Evolutionary conservation across 1,140 invertebrate genomes (phyloP).

Genomic region (Heliconius eleuchia): DNA sequence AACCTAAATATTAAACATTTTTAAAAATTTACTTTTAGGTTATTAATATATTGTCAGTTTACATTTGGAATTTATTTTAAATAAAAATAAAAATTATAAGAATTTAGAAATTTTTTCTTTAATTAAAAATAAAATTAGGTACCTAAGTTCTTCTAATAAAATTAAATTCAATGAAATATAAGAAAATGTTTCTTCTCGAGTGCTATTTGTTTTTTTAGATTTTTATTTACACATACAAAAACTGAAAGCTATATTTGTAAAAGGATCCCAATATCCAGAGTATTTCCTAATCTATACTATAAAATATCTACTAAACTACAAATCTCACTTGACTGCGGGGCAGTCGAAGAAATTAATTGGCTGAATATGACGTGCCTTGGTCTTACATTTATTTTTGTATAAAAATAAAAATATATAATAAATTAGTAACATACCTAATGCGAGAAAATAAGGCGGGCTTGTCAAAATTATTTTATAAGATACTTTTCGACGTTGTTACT

Average conservation of each 20-base stretch:
- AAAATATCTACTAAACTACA: slow-evolving; percentile 49
- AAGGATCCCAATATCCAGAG: slow-evolving; percentile 8
- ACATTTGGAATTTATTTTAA: neutral
- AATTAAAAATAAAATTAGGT: neutral
- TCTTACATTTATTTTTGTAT: neutral
- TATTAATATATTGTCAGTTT: neutral
- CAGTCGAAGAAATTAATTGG: slow-evolving; percentile 45
- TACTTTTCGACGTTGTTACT: neutral
- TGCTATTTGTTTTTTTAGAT: slow-evolving; percentile 5
- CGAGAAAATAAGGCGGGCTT: neutral
- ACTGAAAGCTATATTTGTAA: slow-evolving; percentile 28
- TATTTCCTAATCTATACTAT: slow-evolving; percentile 31
- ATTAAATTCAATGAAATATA: neutral
- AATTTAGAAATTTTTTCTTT: neutral
- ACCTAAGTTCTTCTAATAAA: no score
- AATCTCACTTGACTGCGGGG: slow-evolving; percentile 57
- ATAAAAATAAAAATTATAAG: neutral
- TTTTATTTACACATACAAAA: slow-evolving; percentile 4
- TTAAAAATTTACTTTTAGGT: neutral
- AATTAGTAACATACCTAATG: neutral
- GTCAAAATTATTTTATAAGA: neutral
- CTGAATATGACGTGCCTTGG: slow-evolving; percentile 2
- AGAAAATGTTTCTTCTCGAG: neutral
- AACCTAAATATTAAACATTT: neutral
- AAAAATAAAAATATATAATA: neutral